These are phyloP conservation scores for Megaceryle maxima DNA, from an alignment of 2,113 vertebrate species.

Conservation along the genomic window DNA sequence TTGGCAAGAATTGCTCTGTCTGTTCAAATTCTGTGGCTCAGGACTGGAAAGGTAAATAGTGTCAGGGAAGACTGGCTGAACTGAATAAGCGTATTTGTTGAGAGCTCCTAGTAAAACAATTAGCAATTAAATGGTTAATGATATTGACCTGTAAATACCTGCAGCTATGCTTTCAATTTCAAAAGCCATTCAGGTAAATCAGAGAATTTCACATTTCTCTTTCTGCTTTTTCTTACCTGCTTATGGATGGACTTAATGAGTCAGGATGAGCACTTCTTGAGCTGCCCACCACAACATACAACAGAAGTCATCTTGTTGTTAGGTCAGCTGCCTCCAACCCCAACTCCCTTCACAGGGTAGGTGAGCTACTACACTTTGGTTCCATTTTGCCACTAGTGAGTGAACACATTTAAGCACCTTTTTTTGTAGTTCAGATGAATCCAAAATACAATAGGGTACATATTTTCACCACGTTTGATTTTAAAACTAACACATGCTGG, in stretches of 20 bases:
- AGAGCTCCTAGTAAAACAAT: background rate
- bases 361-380: background rate
- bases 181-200: background rate
- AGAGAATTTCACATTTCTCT: background rate
- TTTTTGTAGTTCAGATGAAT: background rate
- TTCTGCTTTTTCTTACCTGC: background rate
- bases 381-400: background rate
- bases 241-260: background rate
- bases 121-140: background rate
- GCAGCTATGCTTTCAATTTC: background rate
- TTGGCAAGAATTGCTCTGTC: background rate
- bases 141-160: background rate
- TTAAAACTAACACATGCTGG: background rate
- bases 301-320: background rate
- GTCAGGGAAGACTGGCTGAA: background rate
- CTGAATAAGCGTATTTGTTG: background rate
- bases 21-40: background rate
- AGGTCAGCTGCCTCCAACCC: background rate
- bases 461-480: background rate
- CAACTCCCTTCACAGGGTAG: background rate
- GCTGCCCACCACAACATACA: fast-evolving
- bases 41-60: background rate
- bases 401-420: background rate
- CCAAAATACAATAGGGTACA: background rate
- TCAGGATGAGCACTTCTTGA: background rate